Percentiles rank a stretch among this genome's conserved stretches.
These are phyloP conservation scores for Rhynchophorus ferrugineus DNA, from an alignment of 1,140 invertebrate species.

Conservation along the genomic window DNA sequence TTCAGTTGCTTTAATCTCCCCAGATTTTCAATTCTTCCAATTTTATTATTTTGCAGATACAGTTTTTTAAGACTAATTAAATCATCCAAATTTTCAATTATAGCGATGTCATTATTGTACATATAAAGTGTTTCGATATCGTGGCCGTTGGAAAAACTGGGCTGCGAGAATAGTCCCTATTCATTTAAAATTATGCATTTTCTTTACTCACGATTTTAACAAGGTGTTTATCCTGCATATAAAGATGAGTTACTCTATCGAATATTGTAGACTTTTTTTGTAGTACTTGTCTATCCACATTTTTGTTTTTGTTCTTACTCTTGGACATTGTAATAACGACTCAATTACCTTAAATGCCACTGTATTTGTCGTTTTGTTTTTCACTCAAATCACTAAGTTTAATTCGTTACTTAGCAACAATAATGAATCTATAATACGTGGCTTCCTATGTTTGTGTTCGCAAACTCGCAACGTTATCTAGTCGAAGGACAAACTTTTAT, in stretches of 20 bases:
- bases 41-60: constrained; percentile 61
- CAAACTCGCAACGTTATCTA: too few relatives aligned
- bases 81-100: constrained; percentile 52
- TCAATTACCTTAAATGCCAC: too few relatives aligned
- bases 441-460: too few relatives aligned
- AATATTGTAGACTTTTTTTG: constrained; percentile 22
- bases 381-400: not conserved
- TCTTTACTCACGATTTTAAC: constrained; percentile 42
- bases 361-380: not conserved
- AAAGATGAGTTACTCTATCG: constrained; percentile 45
- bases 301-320: not conserved
- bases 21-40: constrained; percentile 56
- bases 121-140: constrained; percentile 55
- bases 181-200: too few relatives aligned
- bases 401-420: constrained; percentile 12
- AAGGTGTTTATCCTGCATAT: constrained; percentile 46
- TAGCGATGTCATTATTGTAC: constrained; percentile 53
- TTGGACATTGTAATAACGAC: too few relatives aligned
- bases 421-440: too few relatives aligned
- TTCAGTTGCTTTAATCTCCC: constrained; percentile 49
- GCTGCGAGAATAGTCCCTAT: too few relatives aligned
- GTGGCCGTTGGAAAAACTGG: constrained; percentile 43
- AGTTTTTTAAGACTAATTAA: constrained; percentile 54
- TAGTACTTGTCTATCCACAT: constrained; percentile 2
- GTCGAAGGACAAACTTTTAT: too few relatives aligned